A percentile compares a stretch with the other conserved stretches of the same genome.
These are phyloP conservation scores for Lepidochitona cinerea DNA, from an alignment of 2,888 invertebrate genomes.

Conservation along the genomic window DNA sequence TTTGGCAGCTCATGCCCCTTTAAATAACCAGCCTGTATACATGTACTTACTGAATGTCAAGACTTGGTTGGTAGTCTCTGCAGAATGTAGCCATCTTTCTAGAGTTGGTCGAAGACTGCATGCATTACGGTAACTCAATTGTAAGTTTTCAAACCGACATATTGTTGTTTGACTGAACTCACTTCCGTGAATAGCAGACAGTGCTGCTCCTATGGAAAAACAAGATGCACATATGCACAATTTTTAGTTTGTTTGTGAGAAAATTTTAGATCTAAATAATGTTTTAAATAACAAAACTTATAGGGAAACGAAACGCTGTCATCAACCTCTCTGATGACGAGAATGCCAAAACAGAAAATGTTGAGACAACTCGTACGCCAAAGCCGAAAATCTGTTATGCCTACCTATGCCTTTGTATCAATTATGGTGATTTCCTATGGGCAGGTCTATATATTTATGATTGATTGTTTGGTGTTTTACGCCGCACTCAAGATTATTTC, in stretches of 20 bases:
- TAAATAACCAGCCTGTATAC: no score
- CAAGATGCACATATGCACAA: background rate
- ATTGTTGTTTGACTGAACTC: conserved; percentile 76
- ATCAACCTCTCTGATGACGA: background rate
- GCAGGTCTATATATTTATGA: no score
- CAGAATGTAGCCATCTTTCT: conserved; percentile 38
- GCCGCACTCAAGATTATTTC: no score
- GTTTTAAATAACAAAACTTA: background rate
- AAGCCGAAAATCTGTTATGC: no score
- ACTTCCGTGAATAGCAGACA: conserved; percentile 97
- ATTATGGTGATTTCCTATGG: no score
- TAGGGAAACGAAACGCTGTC: background rate
- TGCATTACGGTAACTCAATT: conserved; percentile 43
- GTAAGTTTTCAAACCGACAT: conserved; percentile 63
- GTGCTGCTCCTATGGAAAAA: conserved; percentile 77
- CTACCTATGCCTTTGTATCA: no score
- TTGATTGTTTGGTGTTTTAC: no score
- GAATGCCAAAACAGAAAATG: background rate
- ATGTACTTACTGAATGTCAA: no score
- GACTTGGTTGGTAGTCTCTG: conserved; percentile 74
- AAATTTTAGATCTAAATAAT: no score
- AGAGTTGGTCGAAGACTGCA: conserved; percentile 44
- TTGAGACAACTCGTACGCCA: no score
- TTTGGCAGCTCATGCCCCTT: no score
- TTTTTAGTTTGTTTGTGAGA: background rate